Conservation (phyloP, 2,888 invertebrate genomes). For the Caenorhabditis sp. region DNA sequence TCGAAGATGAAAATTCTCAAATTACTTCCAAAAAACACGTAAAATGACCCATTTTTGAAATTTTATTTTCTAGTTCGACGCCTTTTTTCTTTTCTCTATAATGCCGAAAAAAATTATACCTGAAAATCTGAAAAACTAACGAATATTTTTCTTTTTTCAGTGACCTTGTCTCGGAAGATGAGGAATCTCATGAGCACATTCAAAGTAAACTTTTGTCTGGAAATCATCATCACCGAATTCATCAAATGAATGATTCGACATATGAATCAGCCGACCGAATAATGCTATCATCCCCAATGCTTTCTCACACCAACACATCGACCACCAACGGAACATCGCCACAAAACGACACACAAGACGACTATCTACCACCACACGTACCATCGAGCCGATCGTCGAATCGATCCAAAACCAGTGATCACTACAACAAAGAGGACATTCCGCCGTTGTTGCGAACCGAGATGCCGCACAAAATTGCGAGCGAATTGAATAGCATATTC, state of each 20-base stretch:
- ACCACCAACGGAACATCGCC: constrained; percentile 31
- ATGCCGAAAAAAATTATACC: background rate
- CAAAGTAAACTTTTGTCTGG: background rate
- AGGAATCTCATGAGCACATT: constrained; percentile 21
- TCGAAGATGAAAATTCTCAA: no score
- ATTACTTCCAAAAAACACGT: no score
- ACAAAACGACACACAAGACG: constrained; percentile 17
- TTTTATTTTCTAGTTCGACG: no score
- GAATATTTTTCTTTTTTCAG: constrained; percentile 13
- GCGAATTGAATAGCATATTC: constrained; percentile 46
- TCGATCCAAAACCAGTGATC: constrained; percentile 22
- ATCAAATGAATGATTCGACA: constrained; percentile 45
- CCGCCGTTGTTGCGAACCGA: constrained; percentile 27
- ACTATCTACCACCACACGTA: constrained; percentile 19
- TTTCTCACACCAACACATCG: constrained; percentile 29
- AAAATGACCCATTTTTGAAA: no score
- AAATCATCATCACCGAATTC: background rate
- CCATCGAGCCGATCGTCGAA: constrained; percentile 37
- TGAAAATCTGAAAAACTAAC: no score
- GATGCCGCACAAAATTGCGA: constrained; percentile 44
- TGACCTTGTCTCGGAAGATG: constrained; percentile 37
- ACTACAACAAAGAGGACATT: constrained; percentile 14
- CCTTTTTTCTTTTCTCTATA: no score
- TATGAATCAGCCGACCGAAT: constrained; percentile 44
- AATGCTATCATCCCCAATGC: constrained; percentile 28